Evolutionary conservation across 2,797 vertebrate species (phyloP).

Genomic region (Miichthys miiuy): DNA sequence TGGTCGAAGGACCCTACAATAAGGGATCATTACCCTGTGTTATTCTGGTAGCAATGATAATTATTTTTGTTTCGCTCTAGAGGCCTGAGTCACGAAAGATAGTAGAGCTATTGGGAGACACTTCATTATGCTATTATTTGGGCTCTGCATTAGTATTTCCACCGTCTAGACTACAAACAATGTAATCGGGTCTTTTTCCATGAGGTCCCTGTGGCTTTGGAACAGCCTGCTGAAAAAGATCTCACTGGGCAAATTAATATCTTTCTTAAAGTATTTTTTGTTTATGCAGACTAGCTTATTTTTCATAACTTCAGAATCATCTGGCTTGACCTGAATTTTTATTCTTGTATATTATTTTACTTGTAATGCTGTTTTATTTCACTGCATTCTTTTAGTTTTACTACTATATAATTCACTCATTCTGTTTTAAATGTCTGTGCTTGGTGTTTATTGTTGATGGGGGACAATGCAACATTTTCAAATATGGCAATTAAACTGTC

Average conservation of each 20-base stretch:
- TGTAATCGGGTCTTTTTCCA: conserved; percentile 25
- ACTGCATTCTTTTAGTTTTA: background rate
- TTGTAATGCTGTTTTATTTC: background rate
- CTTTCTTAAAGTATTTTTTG: conserved; percentile 21
- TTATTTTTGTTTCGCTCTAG: conserved; percentile 51
- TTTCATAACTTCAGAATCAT: background rate
- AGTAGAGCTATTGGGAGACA: conserved; percentile 17
- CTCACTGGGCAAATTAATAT: conserved; percentile 18
- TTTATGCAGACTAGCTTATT: conserved; percentile 13
- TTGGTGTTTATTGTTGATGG: background rate
- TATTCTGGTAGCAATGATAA: conserved; percentile 43
- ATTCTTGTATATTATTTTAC: background rate
- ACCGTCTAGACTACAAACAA: conserved; percentile 24
- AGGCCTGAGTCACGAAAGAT: conserved; percentile 29
- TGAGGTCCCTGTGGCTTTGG: conserved; percentile 29
- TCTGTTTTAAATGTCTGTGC: background rate
- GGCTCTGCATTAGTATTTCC: conserved; percentile 37
- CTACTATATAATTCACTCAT: background rate
- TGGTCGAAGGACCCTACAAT: conserved; percentile 39
- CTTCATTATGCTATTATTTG: conserved; percentile 45
- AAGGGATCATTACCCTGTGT: conserved; percentile 44
- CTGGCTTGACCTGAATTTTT: background rate
- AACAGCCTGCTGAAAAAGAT: conserved; percentile 20
- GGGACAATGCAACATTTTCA: background rate
- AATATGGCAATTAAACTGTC: background rate